These are phyloP conservation scores for Anhinga anhinga DNA, from an alignment of 2,113 vertebrate species.

Conservation along the genomic window DNA sequence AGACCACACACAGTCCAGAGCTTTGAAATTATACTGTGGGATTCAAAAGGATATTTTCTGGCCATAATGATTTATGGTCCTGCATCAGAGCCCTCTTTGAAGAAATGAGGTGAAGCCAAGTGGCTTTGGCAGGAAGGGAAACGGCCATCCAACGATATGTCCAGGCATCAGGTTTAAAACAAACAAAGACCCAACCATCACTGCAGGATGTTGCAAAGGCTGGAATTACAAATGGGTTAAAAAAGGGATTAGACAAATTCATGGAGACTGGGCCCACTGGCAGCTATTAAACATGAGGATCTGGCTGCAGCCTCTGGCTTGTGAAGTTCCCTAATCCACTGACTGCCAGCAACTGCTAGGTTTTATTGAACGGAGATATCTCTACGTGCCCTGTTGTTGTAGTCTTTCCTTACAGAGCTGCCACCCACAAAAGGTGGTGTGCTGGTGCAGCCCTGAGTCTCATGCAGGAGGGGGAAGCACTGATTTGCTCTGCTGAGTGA, in stretches of 20 bases:
- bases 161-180: not conserved
- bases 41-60: not conserved
- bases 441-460: not conserved
- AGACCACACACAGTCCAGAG: not conserved
- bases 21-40: not conserved
- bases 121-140: not conserved
- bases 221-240: not conserved
- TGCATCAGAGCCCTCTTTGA: not conserved
- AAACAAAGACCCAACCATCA: not conserved
- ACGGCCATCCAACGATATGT: not conserved
- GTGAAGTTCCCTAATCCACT: not conserved
- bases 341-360: not conserved
- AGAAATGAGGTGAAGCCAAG: not conserved
- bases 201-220: not conserved
- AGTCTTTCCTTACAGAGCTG: not conserved
- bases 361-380: not conserved
- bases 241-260: not conserved
- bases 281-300: not conserved
- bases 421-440: not conserved
- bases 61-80: not conserved
- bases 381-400: accelerated
- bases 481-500: not conserved
- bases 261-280: not conserved
- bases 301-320: not conserved
- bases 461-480: accelerated